Percentiles rank a stretch among this genome's conserved stretches.
Conservation (phyloP, 2,888 invertebrate species). For the Osedax fenrisi region DNA sequence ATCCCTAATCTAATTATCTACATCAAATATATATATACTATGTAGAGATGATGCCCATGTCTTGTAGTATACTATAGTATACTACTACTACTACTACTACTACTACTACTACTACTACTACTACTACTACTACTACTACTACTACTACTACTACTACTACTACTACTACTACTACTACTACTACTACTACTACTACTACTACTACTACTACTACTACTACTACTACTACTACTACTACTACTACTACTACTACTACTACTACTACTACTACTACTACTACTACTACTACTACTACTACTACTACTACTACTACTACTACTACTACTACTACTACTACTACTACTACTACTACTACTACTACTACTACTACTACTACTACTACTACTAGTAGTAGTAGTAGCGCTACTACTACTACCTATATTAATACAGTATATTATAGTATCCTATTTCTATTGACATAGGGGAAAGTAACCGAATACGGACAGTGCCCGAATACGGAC, state of each 20-base stretch:
- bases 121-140: constrained; percentile 30
- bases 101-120: constrained; percentile 33
- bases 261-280: constrained; percentile 31
- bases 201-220: constrained; percentile 26
- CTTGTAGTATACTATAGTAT: no score
- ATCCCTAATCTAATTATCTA: no score
- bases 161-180: constrained; percentile 33
- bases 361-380: neutral
- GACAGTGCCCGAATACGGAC: no score
- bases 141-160: constrained; percentile 32
- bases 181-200: constrained; percentile 32
- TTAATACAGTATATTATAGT: neutral
- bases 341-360: neutral
- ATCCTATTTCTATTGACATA: no score
- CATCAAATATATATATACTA: no score
- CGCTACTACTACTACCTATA: neutral
- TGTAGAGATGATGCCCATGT: no score
- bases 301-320: constrained; percentile 24
- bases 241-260: constrained; percentile 29
- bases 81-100: constrained; percentile 34
- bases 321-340: neutral
- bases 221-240: constrained; percentile 18
- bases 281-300: constrained; percentile 33
- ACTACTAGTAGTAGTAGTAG: neutral
- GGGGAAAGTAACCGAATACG: no score